Evolutionary conservation across 2,113 vertebrate genomes (phyloP), one percentile per base, ranked within the genome.

Genomic region (Anarhynchus alexandrinus): DNA sequence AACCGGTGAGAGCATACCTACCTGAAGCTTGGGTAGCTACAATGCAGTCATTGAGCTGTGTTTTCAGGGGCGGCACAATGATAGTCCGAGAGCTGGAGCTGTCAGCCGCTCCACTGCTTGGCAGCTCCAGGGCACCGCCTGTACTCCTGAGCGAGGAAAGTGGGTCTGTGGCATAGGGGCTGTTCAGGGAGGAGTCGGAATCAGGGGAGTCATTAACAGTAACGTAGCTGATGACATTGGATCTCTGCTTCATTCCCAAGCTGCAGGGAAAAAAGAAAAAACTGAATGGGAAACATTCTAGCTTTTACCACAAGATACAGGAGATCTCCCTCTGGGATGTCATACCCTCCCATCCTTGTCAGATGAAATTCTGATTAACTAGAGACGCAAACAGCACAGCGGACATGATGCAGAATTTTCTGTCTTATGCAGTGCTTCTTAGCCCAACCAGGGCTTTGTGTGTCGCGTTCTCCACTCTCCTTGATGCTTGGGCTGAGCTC

Each of bases 211-310:
- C 99, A 26, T 99, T 99, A 42, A 99, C 99, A 4, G 99, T 99
- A 88, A 99, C 99, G 5, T 99, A 99, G 97, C 99, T 99, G 98
- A 99, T 99, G 95, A 99, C 99, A 17, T 99, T 99, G 82, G 99
- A 98, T 84, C 99, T 98, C 95, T 99, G 99, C 94, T 99, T 99
- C 84, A 98, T 96, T 57, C 98, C 98, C 81, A 98, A 98, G 97
- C 99, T 99, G 96, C 65, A 61, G 69, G 77, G 57, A 67, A 45
- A 89, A 89, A 61, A 91, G 32, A 17, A 43, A 8, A 18, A 55
- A 5, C 27, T 25, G 62, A 67, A 86, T 1, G 6, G 20, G n/a
- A 82, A 80, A 85, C 12, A 38, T 42, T 76, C 30, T 6, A 38
- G 52, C 5, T 91, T 85, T 82, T 66, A 59, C 30, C 70, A 90